These are phyloP conservation scores for Gambusia affinis DNA, from an alignment of 2,113 vertebrate genomes.

Conservation along the genomic window DNA sequence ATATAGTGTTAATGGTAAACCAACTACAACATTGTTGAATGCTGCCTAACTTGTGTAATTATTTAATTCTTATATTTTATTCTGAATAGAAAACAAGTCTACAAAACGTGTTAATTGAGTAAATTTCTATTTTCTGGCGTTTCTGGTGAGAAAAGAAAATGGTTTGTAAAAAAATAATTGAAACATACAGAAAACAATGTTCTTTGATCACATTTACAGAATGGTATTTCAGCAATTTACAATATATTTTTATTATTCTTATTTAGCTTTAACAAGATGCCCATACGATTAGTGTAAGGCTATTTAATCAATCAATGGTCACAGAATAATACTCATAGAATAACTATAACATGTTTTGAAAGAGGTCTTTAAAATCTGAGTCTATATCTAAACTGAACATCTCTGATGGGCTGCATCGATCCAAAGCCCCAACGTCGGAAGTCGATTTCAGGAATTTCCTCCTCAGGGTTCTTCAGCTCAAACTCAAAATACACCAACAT, in stretches of 20 bases:
- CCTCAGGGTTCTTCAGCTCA: slow-evolving; percentile 81
- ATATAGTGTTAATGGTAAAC: background rate
- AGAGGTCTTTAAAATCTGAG: slow-evolving; percentile 54
- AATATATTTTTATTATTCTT: background rate
- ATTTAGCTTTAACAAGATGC: background rate
- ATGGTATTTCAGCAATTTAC: background rate
- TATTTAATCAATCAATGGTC: background rate
- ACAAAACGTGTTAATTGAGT: background rate
- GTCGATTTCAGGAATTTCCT: slow-evolving; percentile 81
- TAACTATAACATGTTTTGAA: background rate
- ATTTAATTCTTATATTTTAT: background rate
- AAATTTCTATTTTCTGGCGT: background rate
- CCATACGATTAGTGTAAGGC: background rate
- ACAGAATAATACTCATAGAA: background rate
- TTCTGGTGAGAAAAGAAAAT: background rate
- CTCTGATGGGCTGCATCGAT: slow-evolving; percentile 80
- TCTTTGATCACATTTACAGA: background rate
- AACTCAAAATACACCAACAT: slow-evolving; percentile 88
- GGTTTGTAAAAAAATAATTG: background rate
- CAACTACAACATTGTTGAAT: background rate
- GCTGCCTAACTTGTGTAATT: background rate
- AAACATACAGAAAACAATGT: background rate
- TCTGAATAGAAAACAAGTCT: background rate
- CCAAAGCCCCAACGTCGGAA: slow-evolving; percentile 87
- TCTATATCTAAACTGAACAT: slow-evolving; percentile 85